Evolutionary conservation across 2,888 invertebrate genomes (phyloP), one percentile per base, ranked within the genome.

Genomic region (Rhagium mordax): DNA sequence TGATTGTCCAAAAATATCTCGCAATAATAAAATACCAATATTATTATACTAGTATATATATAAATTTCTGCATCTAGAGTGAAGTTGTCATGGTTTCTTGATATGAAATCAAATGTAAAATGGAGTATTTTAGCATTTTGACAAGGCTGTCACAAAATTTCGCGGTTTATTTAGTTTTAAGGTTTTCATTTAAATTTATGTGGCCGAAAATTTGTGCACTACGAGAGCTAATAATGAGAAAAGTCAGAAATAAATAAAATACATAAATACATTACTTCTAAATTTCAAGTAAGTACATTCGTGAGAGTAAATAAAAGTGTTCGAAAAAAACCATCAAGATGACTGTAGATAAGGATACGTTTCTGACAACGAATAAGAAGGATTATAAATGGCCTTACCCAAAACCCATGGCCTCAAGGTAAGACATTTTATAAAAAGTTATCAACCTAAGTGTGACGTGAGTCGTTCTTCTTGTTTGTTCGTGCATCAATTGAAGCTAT

Each of bases 311-410:
- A 8, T 33, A 27, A 29, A n/a, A 1, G 4, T 51, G 18, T 27
- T 24, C n/a, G 48, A 51, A 53, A 7, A 16, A 41, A 53, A 16
- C 33, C 21, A 20, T n/a, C 55, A 74, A 73, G 70, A 83, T 84
- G 83, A 71, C 79, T 8, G 81, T 75, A 18, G 84, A 84, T 48
- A 80, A 80, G 55, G 84, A 88, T 68, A 85, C 90, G 83, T 91
- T 91, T 79, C 84, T 85, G 73, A 89, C 90, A 5, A 88, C 87
- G 29, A 87, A 86, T 64, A 88, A 88, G 74, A 88, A 85, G 72
- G 91, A 92, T 76, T 92, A 87, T 80, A 88, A 88, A 81, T 92
- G 92, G 92, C 92, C 92, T 0, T 90, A 90, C 83, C 87, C 90
- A 29, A 90, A 91, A 78, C 91, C 91, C 0, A 80, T 92, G 3